These are phyloP conservation scores for Saccopteryx bilineata DNA, from an alignment of 2,113 vertebrate genomes.

Conservation along the genomic window DNA sequence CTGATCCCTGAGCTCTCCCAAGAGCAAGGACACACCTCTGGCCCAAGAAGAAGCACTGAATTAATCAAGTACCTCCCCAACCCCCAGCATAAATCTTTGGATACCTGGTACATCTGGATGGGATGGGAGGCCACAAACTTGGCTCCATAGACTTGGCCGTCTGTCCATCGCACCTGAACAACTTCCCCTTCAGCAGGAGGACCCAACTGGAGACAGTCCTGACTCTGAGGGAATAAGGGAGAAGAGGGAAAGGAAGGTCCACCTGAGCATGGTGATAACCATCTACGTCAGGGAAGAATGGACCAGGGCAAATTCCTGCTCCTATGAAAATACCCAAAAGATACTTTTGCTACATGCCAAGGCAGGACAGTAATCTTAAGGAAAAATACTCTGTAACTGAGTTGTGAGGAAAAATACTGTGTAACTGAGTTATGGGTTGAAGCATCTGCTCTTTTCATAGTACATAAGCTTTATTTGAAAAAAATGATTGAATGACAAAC, in stretches of 20 bases:
- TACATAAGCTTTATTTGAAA: neutral
- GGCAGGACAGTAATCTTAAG: neutral
- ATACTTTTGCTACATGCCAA: neutral
- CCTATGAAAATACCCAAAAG: neutral
- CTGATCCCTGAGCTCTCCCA: neutral
- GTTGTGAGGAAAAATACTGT: neutral
- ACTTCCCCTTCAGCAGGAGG: constrained; percentile 94
- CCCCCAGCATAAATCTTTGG: neutral
- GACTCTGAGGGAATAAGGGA: constrained; percentile 89
- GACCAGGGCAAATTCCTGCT: neutral
- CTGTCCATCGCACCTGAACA: constrained; percentile 98
- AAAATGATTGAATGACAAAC: neutral
- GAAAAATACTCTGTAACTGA: neutral
- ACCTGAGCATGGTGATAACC: neutral
- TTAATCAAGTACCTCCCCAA: neutral
- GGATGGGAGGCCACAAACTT: constrained; percentile 96
- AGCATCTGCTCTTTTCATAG: neutral
- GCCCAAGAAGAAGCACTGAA: neutral
- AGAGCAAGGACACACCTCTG: constrained; percentile 37
- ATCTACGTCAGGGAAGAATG: neutral
- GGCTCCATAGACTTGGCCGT: constrained; percentile 96
- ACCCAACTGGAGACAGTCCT: constrained; percentile 94
- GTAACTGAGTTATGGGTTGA: neutral
- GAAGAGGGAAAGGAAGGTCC: neutral
- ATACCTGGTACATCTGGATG: constrained; percentile 99